phyloP scores from a whole-genome alignment of 2,888 invertebrate species.

The Zygothrica quintamaculata region DNA sequence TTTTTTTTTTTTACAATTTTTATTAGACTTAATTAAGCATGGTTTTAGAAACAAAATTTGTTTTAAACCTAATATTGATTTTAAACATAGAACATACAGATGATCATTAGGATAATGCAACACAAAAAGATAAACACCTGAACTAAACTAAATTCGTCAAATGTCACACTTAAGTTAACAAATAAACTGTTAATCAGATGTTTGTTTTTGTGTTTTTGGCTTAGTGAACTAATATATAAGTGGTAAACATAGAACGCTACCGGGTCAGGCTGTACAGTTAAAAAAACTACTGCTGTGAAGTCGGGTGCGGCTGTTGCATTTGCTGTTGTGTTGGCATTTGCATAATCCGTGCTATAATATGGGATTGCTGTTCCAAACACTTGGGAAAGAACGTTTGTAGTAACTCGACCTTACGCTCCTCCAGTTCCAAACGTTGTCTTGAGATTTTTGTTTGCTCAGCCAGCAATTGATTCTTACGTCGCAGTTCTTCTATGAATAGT shows the following conservation, averaged over 20 bases:
- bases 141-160: slow-evolving; percentile 21
- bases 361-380: slow-evolving; percentile 75
- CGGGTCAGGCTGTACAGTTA: slow-evolving; percentile 8
- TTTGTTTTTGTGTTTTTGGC: slow-evolving; percentile 12
- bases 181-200: slow-evolving; percentile 11
- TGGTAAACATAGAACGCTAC: slow-evolving; percentile 50
- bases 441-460: slow-evolving; percentile 78
- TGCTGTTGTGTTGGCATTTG: slow-evolving; percentile 49
- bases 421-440: slow-evolving; percentile 73
- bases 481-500: slow-evolving; percentile 74
- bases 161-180: slow-evolving; percentile 13
- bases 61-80: slow-evolving; percentile 32
- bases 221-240: slow-evolving; percentile 41
- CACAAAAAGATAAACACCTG: slow-evolving; percentile 1
- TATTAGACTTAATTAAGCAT: slow-evolving; percentile 47
- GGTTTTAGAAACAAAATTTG: slow-evolving; percentile 42
- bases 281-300: slow-evolving; percentile 13
- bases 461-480: slow-evolving; percentile 74
- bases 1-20: slow-evolving; percentile 41
- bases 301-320: slow-evolving; percentile 18
- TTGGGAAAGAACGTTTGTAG: slow-evolving; percentile 81
- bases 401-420: slow-evolving; percentile 76
- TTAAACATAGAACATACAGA: slow-evolving; percentile 37
- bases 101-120: slow-evolving; percentile 21
- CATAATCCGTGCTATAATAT: slow-evolving; percentile 62